Conservation (phyloP, 2,888 invertebrate genomes). For the Synanthedon myopaeformis region DNA sequence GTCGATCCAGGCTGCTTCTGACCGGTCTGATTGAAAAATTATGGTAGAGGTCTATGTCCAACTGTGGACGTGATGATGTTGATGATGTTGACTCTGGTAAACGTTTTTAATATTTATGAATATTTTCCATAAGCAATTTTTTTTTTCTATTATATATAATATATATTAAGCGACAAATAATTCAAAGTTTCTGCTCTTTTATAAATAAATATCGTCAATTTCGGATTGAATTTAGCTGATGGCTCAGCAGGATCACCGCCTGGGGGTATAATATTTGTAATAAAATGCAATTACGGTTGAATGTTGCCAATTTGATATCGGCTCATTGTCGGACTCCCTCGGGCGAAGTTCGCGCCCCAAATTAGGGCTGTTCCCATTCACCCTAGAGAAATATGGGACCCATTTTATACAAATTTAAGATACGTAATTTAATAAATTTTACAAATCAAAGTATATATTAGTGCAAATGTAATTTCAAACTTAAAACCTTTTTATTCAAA, state of each 20-base stretch:
- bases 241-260: slow-evolving; percentile 7
- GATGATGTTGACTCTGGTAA: no score
- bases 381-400: background rate
- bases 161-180: no score
- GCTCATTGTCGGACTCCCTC: slow-evolving; percentile 28
- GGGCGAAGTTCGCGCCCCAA: slow-evolving; percentile 23
- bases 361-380: slow-evolving; percentile 4
- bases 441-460: background rate
- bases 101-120: no score
- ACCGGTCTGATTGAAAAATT: no score
- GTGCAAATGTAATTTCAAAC: background rate
- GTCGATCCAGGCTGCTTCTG: no score
- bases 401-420: background rate
- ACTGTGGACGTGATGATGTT: no score
- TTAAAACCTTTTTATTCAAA: background rate
- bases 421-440: background rate
- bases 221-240: background rate
- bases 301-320: slow-evolving; percentile 48
- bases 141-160: no score
- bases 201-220: background rate
- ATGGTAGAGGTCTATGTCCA: no score
- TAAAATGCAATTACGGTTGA: slow-evolving; percentile 40
- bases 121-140: no score
- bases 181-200: background rate
- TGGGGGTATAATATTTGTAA: slow-evolving; percentile 21